Evolutionary conservation across 1,140 invertebrate species (phyloP), one percentile per base, ranked within the genome.

Genomic region (Caenorhabditis brenneri): DNA sequence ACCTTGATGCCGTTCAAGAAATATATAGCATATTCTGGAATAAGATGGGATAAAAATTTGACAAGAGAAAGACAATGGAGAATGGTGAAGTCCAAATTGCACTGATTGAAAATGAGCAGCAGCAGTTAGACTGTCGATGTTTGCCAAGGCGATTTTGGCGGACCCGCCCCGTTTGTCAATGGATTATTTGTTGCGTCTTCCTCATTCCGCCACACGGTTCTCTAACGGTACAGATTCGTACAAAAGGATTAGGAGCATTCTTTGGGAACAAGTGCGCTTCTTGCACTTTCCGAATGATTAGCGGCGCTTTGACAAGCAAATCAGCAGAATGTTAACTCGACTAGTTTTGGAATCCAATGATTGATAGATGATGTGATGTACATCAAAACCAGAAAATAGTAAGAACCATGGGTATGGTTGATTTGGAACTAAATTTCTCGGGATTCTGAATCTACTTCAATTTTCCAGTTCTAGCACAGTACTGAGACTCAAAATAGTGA

Each of bases 141-240:
- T 74, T 74, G 65, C 65, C 36, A 74, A 33, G 10, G n/a, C 36
- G 65, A 74, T 74, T 74, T 42, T 16, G 36, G n/a, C 65, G 65
- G 65, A 42, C 60, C 65, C 65, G 65, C 65, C 65, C 65, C 29
- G 65, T 74, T 74, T 74, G 65, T 74, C 65, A 46, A 74, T 74
- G 65, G 65, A 74, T 74, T 74, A 74, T 74, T 74, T 74, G 65
- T 42, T 39, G 65, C 65, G 65, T 46, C 65, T 74, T 74, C 65
- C 65, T 74, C 65, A 74, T 42, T 74, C 65, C 36, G n/a, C 36
- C 36, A 42, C 36, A 74, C 65, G 19, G 33, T 74, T 74, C 36
- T 22, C n/a, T 42, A 10, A 10, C 33, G n/a, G 65, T 74, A 74
- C 65, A 74, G 36, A 74, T 74, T 74, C 65, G 65, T 74, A 74